Percentiles rank a stretch among this genome's conserved stretches.
Conservation (phyloP, 2,113 vertebrate genomes). For the Paedocypris sp. region DNA sequence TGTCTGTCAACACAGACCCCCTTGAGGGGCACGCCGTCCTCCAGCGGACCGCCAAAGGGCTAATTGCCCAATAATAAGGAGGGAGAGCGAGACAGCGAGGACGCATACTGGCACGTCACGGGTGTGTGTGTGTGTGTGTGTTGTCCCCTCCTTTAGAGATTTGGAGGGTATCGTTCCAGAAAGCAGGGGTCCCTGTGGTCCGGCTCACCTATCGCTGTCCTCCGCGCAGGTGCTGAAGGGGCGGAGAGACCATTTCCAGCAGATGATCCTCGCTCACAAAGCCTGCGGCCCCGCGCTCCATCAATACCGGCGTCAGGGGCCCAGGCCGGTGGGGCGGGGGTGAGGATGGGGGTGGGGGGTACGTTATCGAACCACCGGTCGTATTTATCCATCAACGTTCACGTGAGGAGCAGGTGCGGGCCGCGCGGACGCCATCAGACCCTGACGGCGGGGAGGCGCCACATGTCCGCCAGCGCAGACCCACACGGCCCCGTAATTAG, state of each 20-base stretch:
- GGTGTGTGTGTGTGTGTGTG: no score
- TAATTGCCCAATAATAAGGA: slow-evolving; percentile 50
- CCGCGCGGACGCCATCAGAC: slow-evolving; percentile 32
- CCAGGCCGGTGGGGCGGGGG: slow-evolving; percentile 13
- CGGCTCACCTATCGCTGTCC: slow-evolving; percentile 24
- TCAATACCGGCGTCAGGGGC: slow-evolving; percentile 39
- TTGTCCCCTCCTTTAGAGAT: no score
- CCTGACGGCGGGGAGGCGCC: slow-evolving; percentile 36
- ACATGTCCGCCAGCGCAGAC: slow-evolving; percentile 32
- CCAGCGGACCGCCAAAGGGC: slow-evolving; percentile 46
- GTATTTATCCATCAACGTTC: slow-evolving; percentile 35
- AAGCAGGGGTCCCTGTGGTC: slow-evolving; percentile 8
- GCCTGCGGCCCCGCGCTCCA: slow-evolving; percentile 38
- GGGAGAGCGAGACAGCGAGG: slow-evolving; percentile 25
- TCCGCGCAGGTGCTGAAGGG: slow-evolving; percentile 39
- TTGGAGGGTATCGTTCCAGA: slow-evolving; percentile 1
- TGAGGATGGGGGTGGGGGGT: neutral
- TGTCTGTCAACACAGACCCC: slow-evolving; percentile 43
- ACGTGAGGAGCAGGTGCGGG: slow-evolving; percentile 41
- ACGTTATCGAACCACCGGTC: slow-evolving; percentile 39
- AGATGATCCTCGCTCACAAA: slow-evolving; percentile 36
- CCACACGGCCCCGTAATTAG: slow-evolving; percentile 41
- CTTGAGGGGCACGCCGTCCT: slow-evolving; percentile 27
- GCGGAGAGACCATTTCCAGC: slow-evolving; percentile 38
- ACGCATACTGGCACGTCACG: no score